These are phyloP conservation scores for Thripadectes ignobilis DNA, from an alignment of 2,797 vertebrate species.

Conservation along the genomic window DNA sequence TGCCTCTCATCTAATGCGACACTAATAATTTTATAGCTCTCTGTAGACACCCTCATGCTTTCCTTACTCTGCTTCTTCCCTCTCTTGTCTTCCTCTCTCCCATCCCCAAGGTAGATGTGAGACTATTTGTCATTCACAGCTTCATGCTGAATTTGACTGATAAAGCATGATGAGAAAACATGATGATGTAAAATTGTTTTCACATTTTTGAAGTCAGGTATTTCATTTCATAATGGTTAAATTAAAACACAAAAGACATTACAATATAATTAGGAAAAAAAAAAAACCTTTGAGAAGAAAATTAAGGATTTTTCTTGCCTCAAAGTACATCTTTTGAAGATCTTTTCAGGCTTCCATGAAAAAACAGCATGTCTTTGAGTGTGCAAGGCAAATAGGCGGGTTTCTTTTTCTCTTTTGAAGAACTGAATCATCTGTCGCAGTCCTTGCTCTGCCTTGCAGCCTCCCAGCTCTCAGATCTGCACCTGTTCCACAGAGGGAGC, in stretches of 20 bases:
- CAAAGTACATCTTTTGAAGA: not conserved
- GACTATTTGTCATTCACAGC: conserved; percentile 21
- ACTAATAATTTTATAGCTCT: not conserved
- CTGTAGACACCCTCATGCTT: not conserved
- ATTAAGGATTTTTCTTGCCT: not conserved
- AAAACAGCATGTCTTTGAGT: not conserved
- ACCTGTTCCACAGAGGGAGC: not conserved
- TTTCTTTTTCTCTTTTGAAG: not conserved
- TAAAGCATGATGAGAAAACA: conserved; percentile 2
- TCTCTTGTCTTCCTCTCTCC: not conserved
- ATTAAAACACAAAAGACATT: not conserved
- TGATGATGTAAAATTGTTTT: not conserved
- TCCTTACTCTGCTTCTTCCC: not conserved
- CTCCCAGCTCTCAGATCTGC: not conserved
- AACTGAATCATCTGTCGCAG: not conserved
- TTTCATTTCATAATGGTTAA: not conserved
- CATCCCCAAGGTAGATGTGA: not conserved
- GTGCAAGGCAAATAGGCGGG: not conserved
- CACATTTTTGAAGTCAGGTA: not conserved
- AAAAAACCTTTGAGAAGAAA: not conserved
- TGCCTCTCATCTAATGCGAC: not conserved
- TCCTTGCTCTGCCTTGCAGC: not conserved
- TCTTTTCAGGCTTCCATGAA: not conserved
- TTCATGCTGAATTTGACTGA: conserved; percentile 18
- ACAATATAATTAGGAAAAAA: not conserved